These are phyloP conservation scores for Synaphobranchus kaupii DNA, from an alignment of 2,797 vertebrate genomes.

Conservation along the genomic window DNA sequence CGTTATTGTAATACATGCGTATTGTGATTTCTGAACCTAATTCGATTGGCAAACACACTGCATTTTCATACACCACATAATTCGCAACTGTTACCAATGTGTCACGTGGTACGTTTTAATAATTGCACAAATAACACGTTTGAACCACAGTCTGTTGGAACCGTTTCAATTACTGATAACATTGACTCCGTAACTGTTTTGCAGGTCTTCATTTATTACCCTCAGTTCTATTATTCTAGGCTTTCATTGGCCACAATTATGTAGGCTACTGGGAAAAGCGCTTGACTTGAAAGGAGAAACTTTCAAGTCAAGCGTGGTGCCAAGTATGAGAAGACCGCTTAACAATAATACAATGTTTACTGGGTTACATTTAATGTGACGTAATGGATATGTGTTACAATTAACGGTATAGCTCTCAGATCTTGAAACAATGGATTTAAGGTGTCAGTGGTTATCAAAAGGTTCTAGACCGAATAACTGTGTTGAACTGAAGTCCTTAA, in stretches of 20 bases:
- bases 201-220: not conserved
- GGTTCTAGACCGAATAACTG: not conserved
- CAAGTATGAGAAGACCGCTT: not conserved
- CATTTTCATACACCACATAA: not conserved
- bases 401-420: not conserved
- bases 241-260: not conserved
- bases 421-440: not conserved
- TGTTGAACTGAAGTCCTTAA: not conserved
- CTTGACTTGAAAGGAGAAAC: not conserved
- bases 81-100: not conserved
- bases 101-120: not conserved
- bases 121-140: not conserved
- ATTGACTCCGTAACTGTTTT: not conserved
- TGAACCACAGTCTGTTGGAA: not conserved
- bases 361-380: not conserved
- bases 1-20: not conserved
- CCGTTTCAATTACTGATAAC: not conserved
- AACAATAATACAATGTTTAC: not conserved
- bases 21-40: not conserved
- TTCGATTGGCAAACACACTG: not conserved
- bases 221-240: not conserved
- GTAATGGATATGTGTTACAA: not conserved
- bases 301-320: not conserved
- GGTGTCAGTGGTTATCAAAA: not conserved
- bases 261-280: not conserved